Evolutionary conservation across 2,113 vertebrate species (phyloP).

Genomic region (Raja brachyura): DNA sequence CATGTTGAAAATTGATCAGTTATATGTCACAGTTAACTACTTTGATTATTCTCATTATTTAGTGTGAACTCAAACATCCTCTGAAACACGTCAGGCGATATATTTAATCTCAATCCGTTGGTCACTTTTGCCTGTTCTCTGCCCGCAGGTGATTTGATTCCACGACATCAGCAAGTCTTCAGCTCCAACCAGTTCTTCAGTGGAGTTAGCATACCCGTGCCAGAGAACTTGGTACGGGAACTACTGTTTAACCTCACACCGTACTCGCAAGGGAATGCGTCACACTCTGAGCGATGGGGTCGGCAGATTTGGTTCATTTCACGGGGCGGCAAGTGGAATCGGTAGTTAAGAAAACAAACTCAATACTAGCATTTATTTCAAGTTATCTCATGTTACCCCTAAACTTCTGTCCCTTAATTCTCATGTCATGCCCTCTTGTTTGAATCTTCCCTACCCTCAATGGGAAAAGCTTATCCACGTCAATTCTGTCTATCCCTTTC

Average conservation of each 20-base stretch:
- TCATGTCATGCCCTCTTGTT: too few species aligned
- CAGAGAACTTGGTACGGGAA: slow-evolving; percentile 77
- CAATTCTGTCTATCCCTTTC: too few species aligned
- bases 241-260: neutral
- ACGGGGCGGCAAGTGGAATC: too few species aligned
- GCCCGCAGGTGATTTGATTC: slow-evolving; percentile 79
- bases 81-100: neutral
- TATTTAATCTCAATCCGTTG: neutral
- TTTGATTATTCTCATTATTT: neutral
- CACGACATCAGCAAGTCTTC: slow-evolving; percentile 91
- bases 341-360: too few species aligned
- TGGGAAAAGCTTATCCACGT: too few species aligned
- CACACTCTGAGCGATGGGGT: neutral
- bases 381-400: too few species aligned
- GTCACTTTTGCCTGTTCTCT: slow-evolving; percentile 40
- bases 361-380: too few species aligned
- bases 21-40: neutral
- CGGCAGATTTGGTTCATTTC: neutral
- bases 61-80: neutral
- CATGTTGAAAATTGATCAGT: neutral
- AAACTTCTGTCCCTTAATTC: too few species aligned
- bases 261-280: neutral
- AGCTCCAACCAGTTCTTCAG: slow-evolving; percentile 93
- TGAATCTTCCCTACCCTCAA: too few species aligned
- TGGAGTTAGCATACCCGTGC: slow-evolving; percentile 83